Evolutionary conservation across 1,140 invertebrate species (phyloP).

Genomic region (Pogonomyrmex californicus): DNA sequence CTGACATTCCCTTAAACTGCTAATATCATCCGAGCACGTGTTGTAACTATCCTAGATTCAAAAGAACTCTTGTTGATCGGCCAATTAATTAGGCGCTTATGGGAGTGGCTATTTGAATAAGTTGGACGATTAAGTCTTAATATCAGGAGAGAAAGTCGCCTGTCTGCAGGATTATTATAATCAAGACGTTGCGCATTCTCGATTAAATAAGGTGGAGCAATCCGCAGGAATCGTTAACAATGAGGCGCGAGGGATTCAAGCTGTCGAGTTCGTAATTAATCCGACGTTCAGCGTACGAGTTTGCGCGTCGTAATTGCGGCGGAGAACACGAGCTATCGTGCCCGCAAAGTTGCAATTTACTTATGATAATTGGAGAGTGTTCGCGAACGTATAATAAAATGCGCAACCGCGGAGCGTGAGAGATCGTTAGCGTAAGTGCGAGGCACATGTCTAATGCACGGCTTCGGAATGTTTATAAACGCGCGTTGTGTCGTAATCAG

Average conservation of each 20-base stretch:
- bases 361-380: conserved; percentile 67
- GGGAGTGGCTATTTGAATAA: conserved; percentile 51
- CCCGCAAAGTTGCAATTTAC: conserved; percentile 61
- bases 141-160: conserved; percentile 30
- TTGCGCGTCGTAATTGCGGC: conserved; percentile 63
- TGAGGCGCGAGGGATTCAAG: conserved; percentile 45
- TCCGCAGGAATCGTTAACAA: conserved; percentile 60
- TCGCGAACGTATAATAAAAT: conserved; percentile 66
- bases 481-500: conserved; percentile 1
- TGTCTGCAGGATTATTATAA: conserved; percentile 52
- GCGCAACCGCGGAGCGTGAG: conserved; percentile 60
- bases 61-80: conserved; percentile 14
- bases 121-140: conserved; percentile 43
- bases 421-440: conserved; percentile 64
- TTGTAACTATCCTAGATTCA: conserved; percentile 7
- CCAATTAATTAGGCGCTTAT: conserved; percentile 56
- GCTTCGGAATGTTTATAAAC: conserved; percentile 45
- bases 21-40: not conserved
- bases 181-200: conserved; percentile 55
- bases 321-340: conserved; percentile 54
- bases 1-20: not conserved
- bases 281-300: conserved; percentile 55
- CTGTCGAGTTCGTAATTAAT: conserved; percentile 61
- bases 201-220: conserved; percentile 63
- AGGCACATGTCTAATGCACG: conserved; percentile 58